These are phyloP conservation scores for Montipora foliosa DNA, from an alignment of 64 coral and sea anemone species.

Conservation along the genomic window DNA sequence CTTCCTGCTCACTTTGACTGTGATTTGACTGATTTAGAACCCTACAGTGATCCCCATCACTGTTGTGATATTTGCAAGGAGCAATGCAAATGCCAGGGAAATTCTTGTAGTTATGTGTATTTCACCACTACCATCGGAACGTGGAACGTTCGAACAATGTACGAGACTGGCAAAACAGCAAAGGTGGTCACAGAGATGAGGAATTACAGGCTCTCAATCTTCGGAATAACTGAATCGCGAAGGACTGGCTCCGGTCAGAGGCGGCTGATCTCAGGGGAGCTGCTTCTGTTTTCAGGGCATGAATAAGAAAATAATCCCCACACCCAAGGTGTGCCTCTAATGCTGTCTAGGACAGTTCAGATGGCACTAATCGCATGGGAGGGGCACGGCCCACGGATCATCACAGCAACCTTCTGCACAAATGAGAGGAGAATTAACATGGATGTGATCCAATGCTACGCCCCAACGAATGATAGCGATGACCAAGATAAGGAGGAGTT, in stretches of 20 bases:
- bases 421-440: neutral
- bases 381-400: neutral
- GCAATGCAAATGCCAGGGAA: neutral
- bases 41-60: neutral
- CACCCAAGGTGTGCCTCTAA: conserved; percentile 24
- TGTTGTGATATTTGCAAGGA: conserved; percentile 5
- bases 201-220: neutral
- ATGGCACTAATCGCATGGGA: conserved; percentile 1
- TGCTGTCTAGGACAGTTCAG: conserved; percentile 43
- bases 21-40: conserved; percentile 7
- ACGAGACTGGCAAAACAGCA: neutral
- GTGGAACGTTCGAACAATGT: neutral
- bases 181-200: conserved; percentile 1
- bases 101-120: neutral
- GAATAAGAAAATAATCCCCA: neutral
- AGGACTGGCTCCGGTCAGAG: conserved; percentile 7
- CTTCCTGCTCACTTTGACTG: neutral
- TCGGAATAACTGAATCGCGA: neutral
- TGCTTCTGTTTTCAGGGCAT: neutral
- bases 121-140: too few species aligned
- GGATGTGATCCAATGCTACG: conserved; percentile 28
- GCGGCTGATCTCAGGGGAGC: neutral
- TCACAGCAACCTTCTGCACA: neutral
- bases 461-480: conserved; percentile 38
- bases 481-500: conserved; percentile 37